phyloP scores from a whole-genome alignment of 1,140 invertebrate species.

The Sitobion miscanthi region DNA sequence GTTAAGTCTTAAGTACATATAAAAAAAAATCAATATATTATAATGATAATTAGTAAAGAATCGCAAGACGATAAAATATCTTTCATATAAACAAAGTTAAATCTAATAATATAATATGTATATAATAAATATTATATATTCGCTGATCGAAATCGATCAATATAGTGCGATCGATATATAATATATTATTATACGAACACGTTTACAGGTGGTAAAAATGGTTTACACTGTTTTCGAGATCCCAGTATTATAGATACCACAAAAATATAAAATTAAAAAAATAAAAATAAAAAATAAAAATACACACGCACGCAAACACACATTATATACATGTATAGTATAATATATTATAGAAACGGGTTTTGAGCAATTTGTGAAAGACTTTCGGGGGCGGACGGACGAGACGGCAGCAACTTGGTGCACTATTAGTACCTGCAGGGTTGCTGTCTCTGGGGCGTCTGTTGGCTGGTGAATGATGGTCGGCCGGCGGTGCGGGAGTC shows the following conservation, averaged over 20 bases:
- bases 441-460: constrained; percentile 34
- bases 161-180: background rate
- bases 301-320: background rate
- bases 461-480: constrained; percentile 45
- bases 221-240: constrained; percentile 43
- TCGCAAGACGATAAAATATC: background rate
- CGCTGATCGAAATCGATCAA: background rate
- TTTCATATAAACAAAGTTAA: constrained; percentile 13
- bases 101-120: background rate
- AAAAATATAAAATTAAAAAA: background rate
- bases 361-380: constrained; percentile 22
- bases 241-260: background rate
- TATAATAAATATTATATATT: background rate
- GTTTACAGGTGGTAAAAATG: constrained; percentile 29
- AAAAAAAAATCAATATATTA: background rate
- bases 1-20: background rate
- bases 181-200: constrained; percentile 37
- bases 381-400: constrained; percentile 22
- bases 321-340: background rate
- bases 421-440: constrained; percentile 37
- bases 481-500: constrained; percentile 24
- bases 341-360: background rate
- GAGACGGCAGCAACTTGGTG: background rate
- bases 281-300: background rate
- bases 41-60: background rate